A percentile compares a stretch with the other conserved stretches of the same genome.
These are phyloP conservation scores for Apis cerana DNA, from an alignment of 1,140 invertebrate species.

Conservation along the genomic window DNA sequence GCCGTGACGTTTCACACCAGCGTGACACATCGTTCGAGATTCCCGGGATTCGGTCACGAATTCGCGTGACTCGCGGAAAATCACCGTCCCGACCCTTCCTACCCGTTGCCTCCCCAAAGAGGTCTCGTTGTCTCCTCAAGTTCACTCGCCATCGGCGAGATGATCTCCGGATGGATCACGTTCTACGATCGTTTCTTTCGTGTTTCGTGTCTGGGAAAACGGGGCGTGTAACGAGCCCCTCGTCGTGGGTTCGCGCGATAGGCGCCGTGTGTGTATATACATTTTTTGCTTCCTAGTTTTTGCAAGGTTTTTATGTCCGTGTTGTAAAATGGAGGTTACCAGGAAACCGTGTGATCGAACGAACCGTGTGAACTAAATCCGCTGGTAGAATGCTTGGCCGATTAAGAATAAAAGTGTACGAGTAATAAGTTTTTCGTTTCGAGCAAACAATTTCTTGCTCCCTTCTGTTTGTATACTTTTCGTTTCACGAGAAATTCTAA, in stretches of 20 bases:
- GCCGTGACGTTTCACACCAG: slow-evolving; percentile 71
- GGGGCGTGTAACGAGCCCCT: not conserved
- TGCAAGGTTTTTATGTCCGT: not conserved
- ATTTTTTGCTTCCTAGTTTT: not conserved
- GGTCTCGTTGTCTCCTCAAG: not conserved
- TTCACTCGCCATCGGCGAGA: not conserved
- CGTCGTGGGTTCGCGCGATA: not conserved
- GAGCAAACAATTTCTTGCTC: too few relatives aligned
- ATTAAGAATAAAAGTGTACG: too few relatives aligned
- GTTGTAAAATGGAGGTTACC: not conserved
- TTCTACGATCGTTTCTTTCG: not conserved
- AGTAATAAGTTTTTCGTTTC: too few relatives aligned
- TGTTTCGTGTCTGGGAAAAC: not conserved
- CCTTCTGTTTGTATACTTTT: not conserved
- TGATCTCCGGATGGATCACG: too few relatives aligned
- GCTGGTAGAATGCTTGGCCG: too few relatives aligned
- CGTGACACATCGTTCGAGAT: slow-evolving; percentile 69
- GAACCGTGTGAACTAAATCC: not conserved
- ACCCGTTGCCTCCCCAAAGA: not conserved
- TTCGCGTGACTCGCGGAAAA: slow-evolving; percentile 72
- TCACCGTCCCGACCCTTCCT: slow-evolving; percentile 50
- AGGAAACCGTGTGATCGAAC: not conserved
- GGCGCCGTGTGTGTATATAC: not conserved
- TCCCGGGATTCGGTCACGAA: slow-evolving; percentile 70
- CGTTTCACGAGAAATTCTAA: not conserved